phyloP scores from a whole-genome alignment of 2,888 invertebrate species.

The Trisateles emortualis region DNA sequence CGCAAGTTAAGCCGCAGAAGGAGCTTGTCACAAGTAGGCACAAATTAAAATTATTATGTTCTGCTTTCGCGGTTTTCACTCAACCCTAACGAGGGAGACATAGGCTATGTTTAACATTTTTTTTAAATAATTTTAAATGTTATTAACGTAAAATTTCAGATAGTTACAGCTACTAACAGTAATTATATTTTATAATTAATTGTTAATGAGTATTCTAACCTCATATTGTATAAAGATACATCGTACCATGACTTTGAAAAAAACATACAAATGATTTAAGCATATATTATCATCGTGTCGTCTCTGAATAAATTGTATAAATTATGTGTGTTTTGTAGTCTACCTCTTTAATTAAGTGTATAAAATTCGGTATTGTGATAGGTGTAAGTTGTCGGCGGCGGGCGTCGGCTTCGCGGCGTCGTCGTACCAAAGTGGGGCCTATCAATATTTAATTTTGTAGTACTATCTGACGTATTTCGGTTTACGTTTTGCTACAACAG shows the following conservation, averaged over 20 bases:
- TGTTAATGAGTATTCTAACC: conserved; percentile 5
- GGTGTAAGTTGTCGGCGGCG: conserved; percentile 36
- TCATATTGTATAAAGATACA: conserved; percentile 8
- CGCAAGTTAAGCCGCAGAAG: too few species aligned
- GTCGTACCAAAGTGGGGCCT: conserved; percentile 54
- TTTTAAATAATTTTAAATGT: too few species aligned
- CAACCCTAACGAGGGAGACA: too few species aligned
- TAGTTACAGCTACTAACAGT: neutral
- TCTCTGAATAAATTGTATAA: conserved; percentile 11
- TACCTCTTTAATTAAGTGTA: conserved; percentile 26
- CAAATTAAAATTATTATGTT: too few species aligned
- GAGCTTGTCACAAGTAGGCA: too few species aligned
- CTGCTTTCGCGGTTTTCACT: too few species aligned
- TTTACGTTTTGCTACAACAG: conserved; percentile 17
- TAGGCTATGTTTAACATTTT: too few species aligned
- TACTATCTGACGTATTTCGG: conserved; percentile 59
- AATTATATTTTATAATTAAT: conserved; percentile 4
- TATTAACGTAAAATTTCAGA: conserved; percentile 1
- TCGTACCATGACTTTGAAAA: conserved; percentile 13
- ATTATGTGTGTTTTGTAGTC: conserved; percentile 16
- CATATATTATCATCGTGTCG: conserved; percentile 2
- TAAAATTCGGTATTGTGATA: conserved; percentile 47
- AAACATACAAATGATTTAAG: conserved; percentile 7
- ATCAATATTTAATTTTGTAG: conserved; percentile 70
- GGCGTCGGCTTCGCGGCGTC: too few species aligned